Evolutionary conservation across 2,888 invertebrate species (phyloP), one percentile per base, ranked within the genome.

Genomic region (Zele albiditarsus): DNA sequence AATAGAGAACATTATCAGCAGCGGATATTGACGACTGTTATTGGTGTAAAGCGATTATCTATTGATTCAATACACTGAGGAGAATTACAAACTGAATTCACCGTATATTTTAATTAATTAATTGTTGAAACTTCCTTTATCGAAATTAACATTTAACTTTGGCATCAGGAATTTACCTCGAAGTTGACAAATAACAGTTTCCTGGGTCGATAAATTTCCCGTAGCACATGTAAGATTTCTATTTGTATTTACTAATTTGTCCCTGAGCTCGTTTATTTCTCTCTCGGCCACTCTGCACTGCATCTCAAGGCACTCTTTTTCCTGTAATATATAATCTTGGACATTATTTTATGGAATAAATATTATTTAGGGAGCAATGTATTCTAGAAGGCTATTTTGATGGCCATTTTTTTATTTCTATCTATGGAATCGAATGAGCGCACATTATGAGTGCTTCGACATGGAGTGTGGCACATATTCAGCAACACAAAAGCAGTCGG

Each of bases 301-400:
- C 83, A 95, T 93, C 77, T 94, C 91, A 60, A 95, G 90, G 16
- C 94, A 91, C 82, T 96, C 96, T 80, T 95, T 94, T 81, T 96
- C 96, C 84, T 90, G 79, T 0, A 73, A 63, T 76, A 33, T 20
- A 68, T 63, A 71, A 60, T 31, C 12, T 62, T 73, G 2, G 16
- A 28, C 10, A 33, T 70, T 12, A n/a, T 25, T 58, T 53, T 31
- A 58, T 69, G 14, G 27, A 68, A 68, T 16, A 57, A 58, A 71
- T 66, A 71, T 33, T 16, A 20, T 38, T 42, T 4, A 58, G 31
- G 28, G n/a, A 57, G 31, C 31, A 31, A 6, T 8, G 31, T 31
- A 31, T 31, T 31, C 8, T 31, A 31, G 31, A 31, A 31, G 31
- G 31, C 31, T 31, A 31, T 31, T 31, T 31, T 8, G 31, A 31